Percentiles rank a stretch among this genome's conserved stretches.
Conservation (phyloP, 2,888 invertebrate genomes). For the Spisula subtruncata region DNA sequence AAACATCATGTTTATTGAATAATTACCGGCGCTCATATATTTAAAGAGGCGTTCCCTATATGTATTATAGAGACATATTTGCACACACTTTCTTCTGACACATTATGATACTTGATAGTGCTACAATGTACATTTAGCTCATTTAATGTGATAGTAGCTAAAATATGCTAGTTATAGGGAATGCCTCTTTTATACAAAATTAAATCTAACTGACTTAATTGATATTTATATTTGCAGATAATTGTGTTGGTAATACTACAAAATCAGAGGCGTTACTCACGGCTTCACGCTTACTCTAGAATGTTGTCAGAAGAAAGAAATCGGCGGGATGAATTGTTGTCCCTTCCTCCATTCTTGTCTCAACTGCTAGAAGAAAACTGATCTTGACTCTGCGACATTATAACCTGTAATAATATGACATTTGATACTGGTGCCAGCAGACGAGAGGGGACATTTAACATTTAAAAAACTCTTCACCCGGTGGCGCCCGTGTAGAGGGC, state of each 20-base stretch:
- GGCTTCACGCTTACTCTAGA: slow-evolving; percentile 7
- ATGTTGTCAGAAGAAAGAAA: slow-evolving; percentile 34
- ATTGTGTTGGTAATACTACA: not conserved
- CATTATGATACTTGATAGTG: too few species aligned
- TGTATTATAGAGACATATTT: too few species aligned
- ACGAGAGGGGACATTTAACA: slow-evolving; percentile 19
- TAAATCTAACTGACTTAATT: not conserved
- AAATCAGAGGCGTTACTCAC: not conserved
- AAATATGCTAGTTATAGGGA: too few species aligned
- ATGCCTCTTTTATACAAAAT: too few species aligned
- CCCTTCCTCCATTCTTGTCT: slow-evolving; percentile 46
- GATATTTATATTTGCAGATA: not conserved
- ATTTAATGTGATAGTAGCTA: too few species aligned
- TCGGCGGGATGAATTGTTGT: slow-evolving; percentile 20
- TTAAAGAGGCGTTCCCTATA: too few species aligned
- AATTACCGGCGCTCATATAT: too few species aligned
- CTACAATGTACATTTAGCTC: too few species aligned
- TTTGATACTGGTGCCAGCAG: slow-evolving; percentile 33
- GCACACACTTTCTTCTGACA: too few species aligned
- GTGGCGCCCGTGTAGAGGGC: slow-evolving; percentile 34
- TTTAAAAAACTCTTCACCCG: slow-evolving; percentile 29
- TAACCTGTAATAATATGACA: slow-evolving; percentile 37
- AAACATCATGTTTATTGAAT: too few species aligned
- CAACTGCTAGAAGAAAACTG: slow-evolving; percentile 41
- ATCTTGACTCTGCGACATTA: slow-evolving; percentile 23